These are phyloP conservation scores for Catharus bicknelli DNA, from an alignment of 2,113 vertebrate species.

Conservation along the genomic window DNA sequence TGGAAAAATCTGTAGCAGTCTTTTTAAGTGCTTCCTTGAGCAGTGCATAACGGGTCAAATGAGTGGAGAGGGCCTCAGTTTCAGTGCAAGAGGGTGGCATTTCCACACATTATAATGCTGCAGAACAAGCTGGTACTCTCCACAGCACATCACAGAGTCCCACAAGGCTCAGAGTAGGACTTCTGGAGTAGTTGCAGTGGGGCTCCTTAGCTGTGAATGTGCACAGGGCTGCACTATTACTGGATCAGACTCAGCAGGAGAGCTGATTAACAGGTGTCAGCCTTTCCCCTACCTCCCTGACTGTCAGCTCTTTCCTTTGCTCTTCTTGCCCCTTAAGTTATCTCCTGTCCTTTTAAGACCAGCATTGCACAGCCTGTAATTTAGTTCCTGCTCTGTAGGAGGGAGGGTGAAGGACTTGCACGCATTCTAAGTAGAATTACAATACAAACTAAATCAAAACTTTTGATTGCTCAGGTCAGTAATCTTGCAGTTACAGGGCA, in stretches of 20 bases:
- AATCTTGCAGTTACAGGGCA: not conserved
- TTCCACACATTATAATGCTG: not conserved
- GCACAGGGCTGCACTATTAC: not conserved
- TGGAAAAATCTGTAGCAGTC: not conserved
- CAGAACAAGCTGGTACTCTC: not conserved
- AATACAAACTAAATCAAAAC: not conserved
- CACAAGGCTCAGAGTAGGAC: not conserved
- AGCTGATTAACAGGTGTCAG: not conserved
- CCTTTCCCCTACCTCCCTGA: too few relatives aligned
- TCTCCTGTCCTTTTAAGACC: not conserved
- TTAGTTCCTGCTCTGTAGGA: not conserved
- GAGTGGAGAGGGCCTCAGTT: not conserved
- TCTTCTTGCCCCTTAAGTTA: not conserved
- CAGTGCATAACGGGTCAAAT: accelerated
- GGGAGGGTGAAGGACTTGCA: not conserved
- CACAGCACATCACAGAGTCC: not conserved
- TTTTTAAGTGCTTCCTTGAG: not conserved
- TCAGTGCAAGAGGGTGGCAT: not conserved
- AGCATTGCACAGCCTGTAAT: not conserved
- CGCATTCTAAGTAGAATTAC: not conserved
- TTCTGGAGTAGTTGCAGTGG: not conserved
- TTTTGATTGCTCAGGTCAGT: not conserved
- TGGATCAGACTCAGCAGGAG: not conserved
- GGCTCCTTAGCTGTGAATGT: not conserved
- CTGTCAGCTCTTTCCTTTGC: not conserved